These are phyloP conservation scores for Drosophila oshimai DNA, from an alignment of 1,140 invertebrate species.

Conservation along the genomic window DNA sequence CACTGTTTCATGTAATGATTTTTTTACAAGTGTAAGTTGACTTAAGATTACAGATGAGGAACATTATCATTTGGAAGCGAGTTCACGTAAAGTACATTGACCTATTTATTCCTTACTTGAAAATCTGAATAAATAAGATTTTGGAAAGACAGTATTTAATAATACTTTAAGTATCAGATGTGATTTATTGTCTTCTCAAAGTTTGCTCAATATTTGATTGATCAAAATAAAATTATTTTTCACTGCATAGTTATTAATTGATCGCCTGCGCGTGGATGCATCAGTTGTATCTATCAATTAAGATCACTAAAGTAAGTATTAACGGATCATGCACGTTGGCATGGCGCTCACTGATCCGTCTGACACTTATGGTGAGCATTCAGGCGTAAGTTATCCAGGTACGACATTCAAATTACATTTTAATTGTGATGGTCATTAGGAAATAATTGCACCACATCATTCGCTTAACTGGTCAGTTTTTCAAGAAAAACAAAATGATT, in stretches of 20 bases:
- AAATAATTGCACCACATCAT: conserved; percentile 35
- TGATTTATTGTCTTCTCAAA: no score
- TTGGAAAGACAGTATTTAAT: no score
- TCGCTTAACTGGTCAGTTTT: conserved; percentile 21
- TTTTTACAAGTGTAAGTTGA: no score
- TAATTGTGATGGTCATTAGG: conserved; percentile 60
- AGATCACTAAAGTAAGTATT: not conserved
- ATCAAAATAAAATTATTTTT: not conserved
- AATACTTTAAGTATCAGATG: no score
- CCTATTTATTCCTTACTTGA: no score
- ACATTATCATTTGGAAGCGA: no score
- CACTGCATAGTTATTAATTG: not conserved
- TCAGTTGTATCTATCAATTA: conserved; percentile 1
- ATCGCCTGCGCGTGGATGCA: not conserved
- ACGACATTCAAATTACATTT: conserved; percentile 54
- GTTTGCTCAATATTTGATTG: no score
- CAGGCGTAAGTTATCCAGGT: conserved; percentile 15
- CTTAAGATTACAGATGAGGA: no score
- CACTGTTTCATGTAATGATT: no score
- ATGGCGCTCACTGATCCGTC: conserved; percentile 20
- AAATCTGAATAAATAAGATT: no score
- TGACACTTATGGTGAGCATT: conserved; percentile 47
- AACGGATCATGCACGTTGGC: not conserved
- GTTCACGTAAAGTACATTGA: no score
- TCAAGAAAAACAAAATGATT: conserved; percentile 7